Base-by-base conservation (phyloP, 2,797 vertebrate genomes). In the Toxotes lorentzi region DNA sequence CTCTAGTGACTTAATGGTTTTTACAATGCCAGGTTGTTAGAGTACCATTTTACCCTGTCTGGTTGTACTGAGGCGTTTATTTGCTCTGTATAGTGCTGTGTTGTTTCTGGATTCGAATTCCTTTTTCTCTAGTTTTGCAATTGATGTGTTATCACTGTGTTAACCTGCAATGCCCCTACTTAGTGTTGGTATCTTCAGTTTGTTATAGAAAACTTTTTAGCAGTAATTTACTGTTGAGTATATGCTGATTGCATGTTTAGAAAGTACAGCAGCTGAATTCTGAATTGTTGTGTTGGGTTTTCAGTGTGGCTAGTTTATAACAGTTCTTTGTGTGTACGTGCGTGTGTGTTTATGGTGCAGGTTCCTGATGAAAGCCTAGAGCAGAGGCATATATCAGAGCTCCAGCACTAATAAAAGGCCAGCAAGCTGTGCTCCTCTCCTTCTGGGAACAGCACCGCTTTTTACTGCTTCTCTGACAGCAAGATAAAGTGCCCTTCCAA, bases 401-500 rank as follows among this genome's bases (percentile, higher is more conserved):
- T 93, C 90, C 88, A 83, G 89, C 89, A 83, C 92, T 95, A 95
- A 95, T 95, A 95, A 95, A 95, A 94, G 93, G 92, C 92, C 91
- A 92, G 92, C 94, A 93, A 93, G 92, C 92, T 92, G 91, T 85
- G 94, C 92, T 92, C 85, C 90, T 91, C 89, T 94, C 91, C 93
- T 94, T 95, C 93, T 94, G 95, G 94, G 94, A 96, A 92, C 93
- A 86, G 85, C 70, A 54, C 78, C 24, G 88, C 90, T 94, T 95
- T 95, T 95, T 95, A 95, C 93, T 93, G 93, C 94, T 81, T 92
- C 83, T 92, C 92, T 95, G 95, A 96, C 95, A 95, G 95, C 93
- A 95, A 95, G 95, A 96, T 94, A 92, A 95, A 96, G 94, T 94
- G 93, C 92, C 93, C 91, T 90, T 95, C 95, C 95, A 95, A 96